A percentile compares a stretch with the other conserved stretches of the same genome.
phyloP scores from a whole-genome alignment of 92 coral and sea anemone species.

The Micromussa lordhowensis region DNA sequence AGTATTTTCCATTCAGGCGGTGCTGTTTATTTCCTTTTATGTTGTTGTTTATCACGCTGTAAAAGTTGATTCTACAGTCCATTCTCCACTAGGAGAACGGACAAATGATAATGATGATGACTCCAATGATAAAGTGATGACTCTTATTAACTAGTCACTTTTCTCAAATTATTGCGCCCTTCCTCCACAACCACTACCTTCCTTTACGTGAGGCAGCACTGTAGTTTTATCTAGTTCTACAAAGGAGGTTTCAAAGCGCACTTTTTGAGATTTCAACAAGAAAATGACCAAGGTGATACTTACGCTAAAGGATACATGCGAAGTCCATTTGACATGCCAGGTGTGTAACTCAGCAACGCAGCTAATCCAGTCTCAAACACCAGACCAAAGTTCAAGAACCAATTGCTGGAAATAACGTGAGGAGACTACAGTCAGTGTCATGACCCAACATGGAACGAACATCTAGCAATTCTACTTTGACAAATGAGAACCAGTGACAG shows the following conservation, averaged over 20 bases:
- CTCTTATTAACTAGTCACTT: too few relatives aligned
- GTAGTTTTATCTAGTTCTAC: too few relatives aligned
- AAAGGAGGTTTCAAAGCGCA: not conserved
- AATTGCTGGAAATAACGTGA: conserved; percentile 66
- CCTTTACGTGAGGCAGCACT: too few relatives aligned
- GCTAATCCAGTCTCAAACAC: conserved; percentile 91
- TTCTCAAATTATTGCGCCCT: too few relatives aligned
- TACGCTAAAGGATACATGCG: conserved; percentile 95
- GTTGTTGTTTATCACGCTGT: too few relatives aligned
- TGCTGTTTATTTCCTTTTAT: too few relatives aligned
- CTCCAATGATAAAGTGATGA: too few relatives aligned
- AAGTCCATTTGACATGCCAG: conserved; percentile 91
- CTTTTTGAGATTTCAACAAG: not conserved
- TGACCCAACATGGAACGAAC: not conserved
- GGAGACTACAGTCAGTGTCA: not conserved
- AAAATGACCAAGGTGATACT: conserved; percentile 44
- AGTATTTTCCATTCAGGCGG: too few relatives aligned
- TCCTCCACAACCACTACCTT: too few relatives aligned
- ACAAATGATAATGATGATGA: too few relatives aligned
- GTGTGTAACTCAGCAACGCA: conserved; percentile 84
- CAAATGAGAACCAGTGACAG: not conserved
- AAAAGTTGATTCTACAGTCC: too few relatives aligned
- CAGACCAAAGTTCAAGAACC: conserved; percentile 88
- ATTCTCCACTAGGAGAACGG: too few relatives aligned
- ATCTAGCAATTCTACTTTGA: not conserved